Evolutionary conservation across 92 coral and sea anemone genomes (phyloP).

Genomic region (Palythoa grandis): DNA sequence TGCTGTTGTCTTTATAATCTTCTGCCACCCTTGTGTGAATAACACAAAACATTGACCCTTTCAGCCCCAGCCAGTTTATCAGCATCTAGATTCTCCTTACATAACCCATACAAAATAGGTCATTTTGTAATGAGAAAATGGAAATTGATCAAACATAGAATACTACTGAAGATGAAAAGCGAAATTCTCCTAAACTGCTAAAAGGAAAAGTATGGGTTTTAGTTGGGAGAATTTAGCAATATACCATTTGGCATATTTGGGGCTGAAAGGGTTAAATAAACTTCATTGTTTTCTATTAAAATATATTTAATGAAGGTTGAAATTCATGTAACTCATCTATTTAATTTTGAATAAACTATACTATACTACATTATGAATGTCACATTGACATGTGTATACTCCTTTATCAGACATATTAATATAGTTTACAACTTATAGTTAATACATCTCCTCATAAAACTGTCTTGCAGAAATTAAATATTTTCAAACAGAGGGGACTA

Average conservation of each 20-base stretch:
- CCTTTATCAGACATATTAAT: constrained; percentile 8
- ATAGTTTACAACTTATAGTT: neutral
- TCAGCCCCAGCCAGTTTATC: too few relatives aligned
- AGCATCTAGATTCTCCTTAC: too few relatives aligned
- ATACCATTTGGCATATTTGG: too few relatives aligned
- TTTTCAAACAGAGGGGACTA: constrained; percentile 5
- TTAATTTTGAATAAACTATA: constrained; percentile 4
- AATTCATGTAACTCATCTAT: neutral
- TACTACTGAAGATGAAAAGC: too few relatives aligned
- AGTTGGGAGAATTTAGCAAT: too few relatives aligned
- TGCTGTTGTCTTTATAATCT: constrained; percentile 20
- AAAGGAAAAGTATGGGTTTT: too few relatives aligned
- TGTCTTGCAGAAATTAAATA: neutral
- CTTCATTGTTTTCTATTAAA: constrained; percentile 17
- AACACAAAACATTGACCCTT: constrained; percentile 17
- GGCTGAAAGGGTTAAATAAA: too few relatives aligned
- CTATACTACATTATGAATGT: neutral
- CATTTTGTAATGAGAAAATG: too few relatives aligned
- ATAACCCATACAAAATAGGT: too few relatives aligned
- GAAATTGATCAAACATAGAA: too few relatives aligned
- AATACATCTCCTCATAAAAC: constrained; percentile 1
- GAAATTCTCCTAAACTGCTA: too few relatives aligned
- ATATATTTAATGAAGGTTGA: neutral
- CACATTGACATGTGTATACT: neutral
- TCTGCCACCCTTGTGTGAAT: constrained; percentile 21